Percentiles rank a stretch among this genome's conserved stretches.
Evolutionary conservation across 1,140 invertebrate genomes (phyloP).

Genomic region (Hirudo medicinalis): DNA sequence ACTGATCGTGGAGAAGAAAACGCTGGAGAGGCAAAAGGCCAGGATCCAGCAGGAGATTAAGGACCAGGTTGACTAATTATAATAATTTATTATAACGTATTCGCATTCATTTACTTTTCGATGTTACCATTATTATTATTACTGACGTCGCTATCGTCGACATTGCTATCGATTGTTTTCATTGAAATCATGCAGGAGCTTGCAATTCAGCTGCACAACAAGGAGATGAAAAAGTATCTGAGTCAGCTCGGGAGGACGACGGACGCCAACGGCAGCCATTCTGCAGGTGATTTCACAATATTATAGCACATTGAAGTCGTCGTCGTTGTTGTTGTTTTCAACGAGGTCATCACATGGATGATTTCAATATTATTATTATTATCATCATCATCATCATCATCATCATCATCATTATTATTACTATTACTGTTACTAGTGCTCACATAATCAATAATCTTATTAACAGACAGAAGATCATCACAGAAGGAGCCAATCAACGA

Average conservation of each 20-base stretch:
- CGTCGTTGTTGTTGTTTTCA: too few species aligned
- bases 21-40: neutral
- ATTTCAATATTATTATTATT: too few species aligned
- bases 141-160: neutral
- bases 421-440: too few species aligned
- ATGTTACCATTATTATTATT: neutral
- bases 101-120: neutral
- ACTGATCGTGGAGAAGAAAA: neutral
- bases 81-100: neutral
- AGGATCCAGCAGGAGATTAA: constrained; percentile 1
- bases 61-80: neutral
- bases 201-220: neutral
- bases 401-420: too few species aligned
- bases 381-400: too few species aligned
- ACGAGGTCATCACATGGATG: too few species aligned
- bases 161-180: neutral
- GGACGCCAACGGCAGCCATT: too few species aligned
- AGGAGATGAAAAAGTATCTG: neutral
- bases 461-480: neutral
- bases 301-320: too few species aligned
- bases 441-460: too few species aligned
- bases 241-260: neutral
- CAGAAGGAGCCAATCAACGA: neutral
- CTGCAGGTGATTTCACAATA: too few species aligned
- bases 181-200: neutral